Evolutionary conservation across 2,797 vertebrate species (phyloP), one percentile per base, ranked within the genome.

Genomic region (Cyprinella venusta): DNA sequence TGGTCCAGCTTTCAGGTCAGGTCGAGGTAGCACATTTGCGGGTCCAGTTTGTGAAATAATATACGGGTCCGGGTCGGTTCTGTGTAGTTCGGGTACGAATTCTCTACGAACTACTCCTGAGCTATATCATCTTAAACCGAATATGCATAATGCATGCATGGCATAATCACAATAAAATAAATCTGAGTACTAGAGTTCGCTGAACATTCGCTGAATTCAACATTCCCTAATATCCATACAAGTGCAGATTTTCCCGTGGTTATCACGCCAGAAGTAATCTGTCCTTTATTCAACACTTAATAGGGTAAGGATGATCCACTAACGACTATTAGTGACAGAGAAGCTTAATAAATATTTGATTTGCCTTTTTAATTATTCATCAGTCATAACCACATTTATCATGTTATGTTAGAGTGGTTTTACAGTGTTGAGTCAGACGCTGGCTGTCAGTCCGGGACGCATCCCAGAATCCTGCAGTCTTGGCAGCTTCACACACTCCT

Each of bases 311-410:
- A 69, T 33, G 33, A 56, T n/a, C 13, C 30, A 36, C 18, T 70
- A 42, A 70, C 54, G 48, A 24, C 68, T 71, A 5, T 12, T 59
- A 70, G 13, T 26, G 59, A 72, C 48, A 24, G 65, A 15, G 21
- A 36, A 2, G 9, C 30, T 52, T 80, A 59, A 59, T 77, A 71
- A 77, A 78, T 80, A 59, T 79, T 67, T 56, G 52, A 77, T 68
- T 79, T 26, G 2, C 64, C 6, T 26, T 77, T 50, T 77, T 26
- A 72, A 83, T 72, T 71, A 80, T 77, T 69, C 68, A 75, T 45
- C 80, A 72, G 79, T 70, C 69, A 64, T 70, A 42, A 85, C 54
- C 2, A 71, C 71, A 81, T 85, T 50, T 70, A 79, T 76, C 83
- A 24, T 50, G 40, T 78, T 48, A 63, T 6, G 26, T 72, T 72